A percentile compares a stretch with the other conserved stretches of the same genome.
Evolutionary conservation across 2,113 vertebrate species (phyloP).

Genomic region (Cyprinus carpio): DNA sequence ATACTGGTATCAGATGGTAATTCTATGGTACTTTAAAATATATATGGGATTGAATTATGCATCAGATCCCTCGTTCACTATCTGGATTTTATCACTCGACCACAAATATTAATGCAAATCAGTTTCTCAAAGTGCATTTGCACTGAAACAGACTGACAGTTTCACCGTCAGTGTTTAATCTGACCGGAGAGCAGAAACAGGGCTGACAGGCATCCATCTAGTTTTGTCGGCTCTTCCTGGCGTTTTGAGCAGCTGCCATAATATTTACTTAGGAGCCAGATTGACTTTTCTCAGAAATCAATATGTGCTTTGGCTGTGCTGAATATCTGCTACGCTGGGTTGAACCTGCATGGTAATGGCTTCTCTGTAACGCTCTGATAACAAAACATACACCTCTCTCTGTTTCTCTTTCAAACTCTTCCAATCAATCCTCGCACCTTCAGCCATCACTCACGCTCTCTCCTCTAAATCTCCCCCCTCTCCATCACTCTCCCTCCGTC

Average conservation of each 20-base stretch:
- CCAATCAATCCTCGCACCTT: conserved; percentile 46
- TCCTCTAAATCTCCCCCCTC: conserved; percentile 18
- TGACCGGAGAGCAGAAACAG: background rate
- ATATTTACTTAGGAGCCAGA: conserved; percentile 75
- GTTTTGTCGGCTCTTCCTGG: conserved; percentile 9
- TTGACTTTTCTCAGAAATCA: conserved; percentile 77
- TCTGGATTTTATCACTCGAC: background rate
- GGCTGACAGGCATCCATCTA: conserved; percentile 44
- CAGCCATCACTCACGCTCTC: conserved; percentile 10
- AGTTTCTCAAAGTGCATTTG: background rate
- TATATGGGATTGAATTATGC: background rate
- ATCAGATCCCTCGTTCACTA: background rate
- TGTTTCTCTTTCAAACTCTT: conserved; percentile 36
- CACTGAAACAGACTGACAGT: too few species aligned
- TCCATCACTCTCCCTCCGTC: conserved; percentile 19
- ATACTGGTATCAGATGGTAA: background rate
- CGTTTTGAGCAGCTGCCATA: conserved; percentile 70
- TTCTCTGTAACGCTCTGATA: conserved; percentile 72
- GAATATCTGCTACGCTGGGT: conserved; percentile 66
- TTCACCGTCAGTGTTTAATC: background rate
- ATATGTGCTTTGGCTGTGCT: conserved; percentile 71
- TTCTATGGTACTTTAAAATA: background rate
- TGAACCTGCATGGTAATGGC: conserved; percentile 70
- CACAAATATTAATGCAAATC: background rate
- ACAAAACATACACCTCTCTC: conserved; percentile 54